Evolutionary conservation across 1,140 invertebrate species (phyloP).

Genomic region (Drosophila busckii): DNA sequence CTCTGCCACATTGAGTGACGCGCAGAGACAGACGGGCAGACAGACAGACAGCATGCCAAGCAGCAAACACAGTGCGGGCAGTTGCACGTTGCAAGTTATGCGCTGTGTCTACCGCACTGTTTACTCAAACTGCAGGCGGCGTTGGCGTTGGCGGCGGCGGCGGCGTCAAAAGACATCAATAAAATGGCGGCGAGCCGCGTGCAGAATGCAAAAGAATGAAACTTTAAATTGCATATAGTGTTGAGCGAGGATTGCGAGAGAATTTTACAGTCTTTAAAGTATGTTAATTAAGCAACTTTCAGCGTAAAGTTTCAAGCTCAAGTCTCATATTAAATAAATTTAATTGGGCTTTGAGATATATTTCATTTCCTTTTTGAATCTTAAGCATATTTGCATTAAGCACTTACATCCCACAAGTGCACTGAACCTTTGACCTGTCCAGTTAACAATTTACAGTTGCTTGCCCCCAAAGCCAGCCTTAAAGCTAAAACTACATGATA

Average conservation of each 20-base stretch:
- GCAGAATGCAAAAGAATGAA: conserved; percentile 32
- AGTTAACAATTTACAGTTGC: not conserved
- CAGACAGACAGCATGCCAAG: conserved; percentile 16
- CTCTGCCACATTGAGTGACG: conserved; percentile 22
- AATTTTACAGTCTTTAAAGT: no score
- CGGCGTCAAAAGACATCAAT: conserved; percentile 61
- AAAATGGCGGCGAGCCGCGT: conserved; percentile 42
- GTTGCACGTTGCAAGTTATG: conserved; percentile 9
- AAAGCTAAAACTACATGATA: conserved; percentile 47
- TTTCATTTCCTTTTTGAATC: no score
- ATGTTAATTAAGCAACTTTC: no score
- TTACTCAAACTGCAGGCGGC: no score
- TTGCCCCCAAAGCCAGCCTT: not conserved
- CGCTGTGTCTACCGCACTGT: conserved; percentile 4
- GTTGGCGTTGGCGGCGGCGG: conserved; percentile 19
- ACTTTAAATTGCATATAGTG: conserved; percentile 19
- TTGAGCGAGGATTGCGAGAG: not conserved
- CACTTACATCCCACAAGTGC: conserved; percentile 20
- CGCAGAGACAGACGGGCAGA: conserved; percentile 6
- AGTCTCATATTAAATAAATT: no score
- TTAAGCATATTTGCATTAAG: no score
- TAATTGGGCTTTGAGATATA: no score
- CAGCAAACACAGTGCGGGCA: conserved; percentile 26
- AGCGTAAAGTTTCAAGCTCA: no score
- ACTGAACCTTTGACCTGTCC: conserved; percentile 12